Percentiles rank a stretch among this genome's conserved stretches.
phyloP scores from a whole-genome alignment of 2,797 vertebrate genomes.

The Melopsittacus undulatus region DNA sequence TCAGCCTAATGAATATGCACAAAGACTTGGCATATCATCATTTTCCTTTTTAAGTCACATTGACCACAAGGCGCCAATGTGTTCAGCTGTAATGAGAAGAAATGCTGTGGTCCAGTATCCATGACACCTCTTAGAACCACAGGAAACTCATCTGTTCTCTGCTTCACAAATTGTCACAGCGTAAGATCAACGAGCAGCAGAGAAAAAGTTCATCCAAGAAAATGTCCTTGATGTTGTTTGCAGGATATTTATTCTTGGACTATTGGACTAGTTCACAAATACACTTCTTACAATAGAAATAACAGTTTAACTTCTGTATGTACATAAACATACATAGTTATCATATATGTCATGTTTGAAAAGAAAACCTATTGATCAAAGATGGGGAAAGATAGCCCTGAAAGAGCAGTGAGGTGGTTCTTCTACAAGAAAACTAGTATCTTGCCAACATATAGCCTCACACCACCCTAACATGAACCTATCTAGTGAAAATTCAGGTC shows the following conservation, averaged over 20 bases:
- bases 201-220: constrained; percentile 36
- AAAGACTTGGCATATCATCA: neutral
- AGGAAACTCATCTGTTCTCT: constrained; percentile 3
- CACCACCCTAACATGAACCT: neutral
- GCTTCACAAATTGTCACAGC: constrained; percentile 1
- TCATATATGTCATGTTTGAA: neutral
- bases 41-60: constrained; percentile 14
- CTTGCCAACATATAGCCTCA: neutral
- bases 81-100: neutral
- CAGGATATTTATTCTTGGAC: neutral
- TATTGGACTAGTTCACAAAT: neutral
- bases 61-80: neutral
- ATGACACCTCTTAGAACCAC: neutral
- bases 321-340: neutral
- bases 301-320: neutral
- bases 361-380: neutral
- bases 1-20: neutral
- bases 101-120: neutral
- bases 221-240: neutral
- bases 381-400: neutral
- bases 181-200: neutral
- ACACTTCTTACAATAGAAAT: neutral
- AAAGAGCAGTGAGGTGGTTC: neutral
- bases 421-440: neutral
- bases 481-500: neutral